Conservation (phyloP, 1,140 invertebrate species). For the Drosophila parvula region DNA sequence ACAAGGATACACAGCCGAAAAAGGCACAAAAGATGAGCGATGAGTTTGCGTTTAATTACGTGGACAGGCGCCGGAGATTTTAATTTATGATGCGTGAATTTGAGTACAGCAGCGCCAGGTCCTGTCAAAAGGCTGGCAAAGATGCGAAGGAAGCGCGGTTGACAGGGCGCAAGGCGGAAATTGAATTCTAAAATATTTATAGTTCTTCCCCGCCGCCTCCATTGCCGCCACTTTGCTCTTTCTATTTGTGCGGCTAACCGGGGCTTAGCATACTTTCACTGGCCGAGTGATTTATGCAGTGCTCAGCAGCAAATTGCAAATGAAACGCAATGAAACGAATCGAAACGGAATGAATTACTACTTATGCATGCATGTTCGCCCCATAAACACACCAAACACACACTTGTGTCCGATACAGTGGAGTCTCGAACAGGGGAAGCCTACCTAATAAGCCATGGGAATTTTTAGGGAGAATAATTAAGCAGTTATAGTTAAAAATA, state of each 20-base stretch:
- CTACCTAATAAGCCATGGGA: accelerated
- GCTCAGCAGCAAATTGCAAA: conserved; percentile 61
- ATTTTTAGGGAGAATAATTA: not conserved
- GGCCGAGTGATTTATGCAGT: conserved; percentile 72
- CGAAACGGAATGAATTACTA: conserved; percentile 70
- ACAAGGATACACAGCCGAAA: conserved; percentile 21
- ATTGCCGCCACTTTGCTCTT: not conserved
- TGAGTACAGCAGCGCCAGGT: conserved; percentile 6
- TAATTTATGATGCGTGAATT: conserved; percentile 64
- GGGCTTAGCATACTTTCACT: conserved; percentile 57
- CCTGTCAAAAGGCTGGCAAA: not conserved
- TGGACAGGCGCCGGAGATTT: conserved; percentile 57
- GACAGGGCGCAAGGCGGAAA: conserved; percentile 63
- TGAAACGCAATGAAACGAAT: conserved; percentile 70
- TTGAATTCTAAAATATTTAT: conserved; percentile 81
- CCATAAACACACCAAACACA: conserved; percentile 23
- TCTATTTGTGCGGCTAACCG: conserved; percentile 22
- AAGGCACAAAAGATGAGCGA: conserved; percentile 66
- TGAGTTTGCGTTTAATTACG: conserved; percentile 70
- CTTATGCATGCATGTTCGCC: conserved; percentile 70
- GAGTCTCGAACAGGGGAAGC: not conserved
- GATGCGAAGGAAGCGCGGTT: conserved; percentile 33
- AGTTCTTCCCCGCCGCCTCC: not conserved
- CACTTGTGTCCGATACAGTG: conserved; percentile 10
- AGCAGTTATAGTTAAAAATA: not conserved